Conservation (phyloP, 2,113 vertebrate species). For the Catharus fuscescens region DNA sequence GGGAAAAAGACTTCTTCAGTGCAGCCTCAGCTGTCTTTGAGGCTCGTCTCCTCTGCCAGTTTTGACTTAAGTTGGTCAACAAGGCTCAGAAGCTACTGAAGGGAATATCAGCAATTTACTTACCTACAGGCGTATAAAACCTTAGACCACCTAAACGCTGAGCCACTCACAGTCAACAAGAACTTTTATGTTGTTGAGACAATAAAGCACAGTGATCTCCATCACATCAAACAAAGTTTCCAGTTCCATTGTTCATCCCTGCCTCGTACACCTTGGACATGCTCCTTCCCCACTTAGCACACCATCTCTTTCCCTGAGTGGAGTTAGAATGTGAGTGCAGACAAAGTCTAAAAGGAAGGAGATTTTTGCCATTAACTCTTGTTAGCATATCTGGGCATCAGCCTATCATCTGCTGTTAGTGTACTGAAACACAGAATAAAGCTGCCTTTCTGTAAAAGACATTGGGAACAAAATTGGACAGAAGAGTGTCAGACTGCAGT, state of each 20-base stretch:
- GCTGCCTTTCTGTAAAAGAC: constrained; percentile 25
- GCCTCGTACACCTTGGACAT: neutral
- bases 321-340: neutral
- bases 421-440: constrained; percentile 41
- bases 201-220: neutral
- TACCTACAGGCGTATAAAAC: neutral
- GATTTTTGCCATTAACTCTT: neutral
- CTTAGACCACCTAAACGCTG: neutral
- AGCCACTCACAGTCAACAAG: neutral
- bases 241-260: neutral
- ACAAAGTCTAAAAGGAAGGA: neutral
- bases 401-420: constrained; percentile 37
- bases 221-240: neutral
- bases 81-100: neutral
- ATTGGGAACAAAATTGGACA: constrained; percentile 42
- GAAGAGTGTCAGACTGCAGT: constrained; percentile 55
- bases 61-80: neutral
- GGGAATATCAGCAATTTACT: neutral
- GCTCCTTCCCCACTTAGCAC: neutral
- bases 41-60: neutral
- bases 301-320: neutral
- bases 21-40: neutral
- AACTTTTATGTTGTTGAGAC: neutral
- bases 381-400: constrained; percentile 16
- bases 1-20: neutral